These are phyloP conservation scores for Plusia festucae DNA, from an alignment of 2,888 invertebrate species.

Conservation along the genomic window DNA sequence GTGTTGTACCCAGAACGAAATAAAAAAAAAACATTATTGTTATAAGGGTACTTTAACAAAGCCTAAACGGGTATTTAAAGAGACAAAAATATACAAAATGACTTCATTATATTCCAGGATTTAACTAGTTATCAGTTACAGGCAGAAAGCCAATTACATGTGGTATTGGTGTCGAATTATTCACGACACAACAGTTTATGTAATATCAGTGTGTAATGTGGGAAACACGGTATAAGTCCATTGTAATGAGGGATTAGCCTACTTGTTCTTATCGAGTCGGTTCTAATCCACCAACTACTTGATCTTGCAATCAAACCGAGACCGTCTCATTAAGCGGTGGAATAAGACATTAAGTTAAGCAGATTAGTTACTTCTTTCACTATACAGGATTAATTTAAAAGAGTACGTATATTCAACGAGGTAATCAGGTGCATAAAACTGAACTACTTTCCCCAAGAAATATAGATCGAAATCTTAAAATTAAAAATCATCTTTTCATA, in stretches of 20 bases:
- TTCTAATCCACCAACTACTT: not conserved
- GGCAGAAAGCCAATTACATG: constrained; percentile 1
- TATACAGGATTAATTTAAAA: too few relatives aligned
- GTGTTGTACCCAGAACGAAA: too few relatives aligned
- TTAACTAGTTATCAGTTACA: not conserved
- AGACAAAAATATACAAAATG: not conserved
- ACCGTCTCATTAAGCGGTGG: not conserved
- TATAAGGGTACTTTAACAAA: too few relatives aligned
- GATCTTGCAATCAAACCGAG: not conserved
- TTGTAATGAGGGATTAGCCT: not conserved
- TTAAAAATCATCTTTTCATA: too few relatives aligned
- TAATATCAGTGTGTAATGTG: constrained; percentile 3
- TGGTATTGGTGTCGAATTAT: constrained; percentile 4
- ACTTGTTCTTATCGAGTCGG: not conserved
- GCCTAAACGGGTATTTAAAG: too few relatives aligned
- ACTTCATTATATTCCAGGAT: not conserved
- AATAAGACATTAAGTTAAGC: not conserved
- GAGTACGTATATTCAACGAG: too few relatives aligned
- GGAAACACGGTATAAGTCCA: not conserved
- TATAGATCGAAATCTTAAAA: too few relatives aligned
- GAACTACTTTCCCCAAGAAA: too few relatives aligned
- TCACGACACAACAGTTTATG: not conserved
- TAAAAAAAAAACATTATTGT: too few relatives aligned
- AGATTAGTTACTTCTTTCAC: too few relatives aligned
- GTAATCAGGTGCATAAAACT: too few relatives aligned